These are phyloP conservation scores for Penelope pileata DNA, from an alignment of 2,113 vertebrate genomes.

Conservation along the genomic window DNA sequence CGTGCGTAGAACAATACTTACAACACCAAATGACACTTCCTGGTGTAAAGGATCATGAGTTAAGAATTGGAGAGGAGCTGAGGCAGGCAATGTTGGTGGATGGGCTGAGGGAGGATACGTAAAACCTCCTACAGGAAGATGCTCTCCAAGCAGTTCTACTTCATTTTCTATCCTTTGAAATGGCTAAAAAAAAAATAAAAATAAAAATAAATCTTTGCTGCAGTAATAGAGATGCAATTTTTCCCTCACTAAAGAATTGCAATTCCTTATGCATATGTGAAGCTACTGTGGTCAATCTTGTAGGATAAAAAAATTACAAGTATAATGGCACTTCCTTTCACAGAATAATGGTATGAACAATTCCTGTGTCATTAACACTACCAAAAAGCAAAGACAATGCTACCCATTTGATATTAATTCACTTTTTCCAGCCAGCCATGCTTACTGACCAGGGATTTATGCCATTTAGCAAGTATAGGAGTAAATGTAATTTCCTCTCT, in stretches of 20 bases:
- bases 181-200: constrained; percentile 76
- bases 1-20: constrained; percentile 75
- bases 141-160: constrained; percentile 93
- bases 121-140: constrained; percentile 92
- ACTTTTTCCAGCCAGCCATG: constrained; percentile 48
- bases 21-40: constrained; percentile 93
- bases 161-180: constrained; percentile 98
- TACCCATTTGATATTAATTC: constrained; percentile 16
- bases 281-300: neutral
- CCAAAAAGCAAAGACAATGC: constrained; percentile 16
- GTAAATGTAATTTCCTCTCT: constrained; percentile 39
- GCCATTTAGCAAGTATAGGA: constrained; percentile 11
- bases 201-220: neutral
- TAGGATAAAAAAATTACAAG: neutral
- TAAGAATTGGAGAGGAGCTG: constrained; percentile 93
- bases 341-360: neutral
- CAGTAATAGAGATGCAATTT: neutral
- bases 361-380: neutral
- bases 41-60: constrained; percentile 94
- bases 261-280: neutral
- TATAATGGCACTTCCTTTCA: neutral
- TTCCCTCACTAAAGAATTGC: neutral
- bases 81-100: constrained; percentile 88
- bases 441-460: constrained; percentile 51
- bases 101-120: constrained; percentile 90